Conservation (phyloP, 2,888 invertebrate genomes). For the Drosophila infuscata region DNA sequence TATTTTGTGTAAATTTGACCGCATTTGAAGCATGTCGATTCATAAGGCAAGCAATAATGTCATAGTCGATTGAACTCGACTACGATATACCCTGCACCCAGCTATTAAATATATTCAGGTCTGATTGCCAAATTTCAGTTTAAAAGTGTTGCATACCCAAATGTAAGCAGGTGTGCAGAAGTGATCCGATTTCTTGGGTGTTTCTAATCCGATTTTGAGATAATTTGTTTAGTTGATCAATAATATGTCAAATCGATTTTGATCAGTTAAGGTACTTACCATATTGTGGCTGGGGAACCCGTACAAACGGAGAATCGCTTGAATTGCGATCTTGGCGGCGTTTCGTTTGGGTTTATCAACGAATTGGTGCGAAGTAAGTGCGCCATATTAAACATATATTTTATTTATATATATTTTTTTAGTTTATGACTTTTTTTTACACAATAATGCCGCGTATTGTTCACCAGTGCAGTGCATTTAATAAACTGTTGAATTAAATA, state of each 20-base stretch:
- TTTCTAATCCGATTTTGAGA: not conserved
- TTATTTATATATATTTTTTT: slow-evolving; percentile 33
- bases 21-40: not conserved
- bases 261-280: slow-evolving; percentile 76
- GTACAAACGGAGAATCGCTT: slow-evolving; percentile 80
- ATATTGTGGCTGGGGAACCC: slow-evolving; percentile 65
- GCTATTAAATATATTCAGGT: too few relatives aligned
- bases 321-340: slow-evolving; percentile 72
- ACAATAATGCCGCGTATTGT: slow-evolving; percentile 40
- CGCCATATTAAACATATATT: slow-evolving; percentile 64
- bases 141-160: not conserved
- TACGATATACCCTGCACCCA: too few relatives aligned
- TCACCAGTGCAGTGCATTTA: slow-evolving; percentile 49
- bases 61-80: not conserved
- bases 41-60: not conserved
- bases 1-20: not conserved
- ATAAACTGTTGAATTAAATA: slow-evolving; percentile 42
- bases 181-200: not conserved
- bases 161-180: not conserved
- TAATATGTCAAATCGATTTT: not conserved
- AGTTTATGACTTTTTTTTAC: slow-evolving; percentile 31
- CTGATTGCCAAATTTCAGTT: not conserved
- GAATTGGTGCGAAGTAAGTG: slow-evolving; percentile 83
- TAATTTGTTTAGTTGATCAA: too few relatives aligned
- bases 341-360: slow-evolving; percentile 63